Percentiles rank a stretch among this genome's conserved stretches.
Conservation (phyloP, 2,888 invertebrate species). For the Crematogaster levior region DNA sequence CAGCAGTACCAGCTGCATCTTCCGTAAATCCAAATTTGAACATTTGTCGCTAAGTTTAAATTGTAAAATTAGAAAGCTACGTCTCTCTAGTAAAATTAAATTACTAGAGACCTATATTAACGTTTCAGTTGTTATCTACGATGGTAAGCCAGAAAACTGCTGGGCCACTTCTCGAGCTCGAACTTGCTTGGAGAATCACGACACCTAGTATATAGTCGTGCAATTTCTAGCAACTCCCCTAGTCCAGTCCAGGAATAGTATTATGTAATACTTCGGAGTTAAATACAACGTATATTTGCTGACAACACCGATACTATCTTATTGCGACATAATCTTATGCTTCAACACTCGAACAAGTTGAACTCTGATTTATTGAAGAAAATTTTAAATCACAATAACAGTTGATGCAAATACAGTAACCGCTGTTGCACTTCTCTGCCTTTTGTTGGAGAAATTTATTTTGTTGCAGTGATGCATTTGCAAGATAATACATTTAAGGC, state of each 20-base stretch:
- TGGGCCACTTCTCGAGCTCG: neutral
- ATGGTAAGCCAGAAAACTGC: slow-evolving; percentile 13
- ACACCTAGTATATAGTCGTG: slow-evolving; percentile 1
- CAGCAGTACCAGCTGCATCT: neutral
- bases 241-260: no score
- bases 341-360: neutral
- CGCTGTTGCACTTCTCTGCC: neutral
- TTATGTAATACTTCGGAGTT: neutral
- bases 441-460: neutral
- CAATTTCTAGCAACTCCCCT: neutral
- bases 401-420: neutral
- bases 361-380: neutral
- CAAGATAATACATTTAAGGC: neutral
- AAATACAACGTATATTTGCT: neutral
- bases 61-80: neutral
- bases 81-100: neutral
- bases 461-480: neutral
- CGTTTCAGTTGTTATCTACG: neutral
- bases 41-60: slow-evolving; percentile 47
- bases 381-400: neutral
- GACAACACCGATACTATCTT: neutral
- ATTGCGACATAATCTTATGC: neutral
- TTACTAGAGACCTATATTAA: neutral
- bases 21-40: slow-evolving; percentile 63
- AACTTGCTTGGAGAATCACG: neutral